These are phyloP conservation scores for Crambe crambe DNA, from an alignment of 37 sponge, comb jelly and placozoan species.

Conservation along the genomic window DNA sequence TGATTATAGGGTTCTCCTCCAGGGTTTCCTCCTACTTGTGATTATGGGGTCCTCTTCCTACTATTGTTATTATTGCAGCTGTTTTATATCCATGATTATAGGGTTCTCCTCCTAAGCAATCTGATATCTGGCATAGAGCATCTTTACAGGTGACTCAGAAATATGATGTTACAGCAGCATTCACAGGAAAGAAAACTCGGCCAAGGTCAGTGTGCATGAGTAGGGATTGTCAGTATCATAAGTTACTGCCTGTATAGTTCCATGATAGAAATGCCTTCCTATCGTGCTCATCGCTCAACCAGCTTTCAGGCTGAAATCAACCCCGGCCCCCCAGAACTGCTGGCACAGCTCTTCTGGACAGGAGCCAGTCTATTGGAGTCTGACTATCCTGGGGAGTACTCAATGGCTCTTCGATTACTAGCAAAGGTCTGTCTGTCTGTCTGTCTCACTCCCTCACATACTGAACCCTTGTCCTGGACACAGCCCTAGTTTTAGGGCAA, in stretches of 20 bases:
- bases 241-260: neutral
- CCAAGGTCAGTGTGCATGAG: neutral
- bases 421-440: slow-evolving; percentile 48
- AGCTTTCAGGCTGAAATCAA: slow-evolving; percentile 16
- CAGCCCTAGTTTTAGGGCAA: no score
- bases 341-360: slow-evolving; percentile 81
- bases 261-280: slow-evolving; percentile 33
- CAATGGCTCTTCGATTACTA: slow-evolving; percentile 65
- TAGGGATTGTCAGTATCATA: neutral
- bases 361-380: slow-evolving; percentile 68
- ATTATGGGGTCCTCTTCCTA: neutral
- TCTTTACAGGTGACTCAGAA: neutral
- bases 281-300: neutral
- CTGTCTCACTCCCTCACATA: no score
- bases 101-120: neutral
- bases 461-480: no score
- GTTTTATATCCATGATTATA: neutral
- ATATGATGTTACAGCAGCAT: neutral
- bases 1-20: neutral
- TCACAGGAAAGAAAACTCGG: neutral
- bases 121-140: neutral
- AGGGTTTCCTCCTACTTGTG: neutral
- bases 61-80: no score
- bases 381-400: slow-evolving; percentile 78
- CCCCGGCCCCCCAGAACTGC: slow-evolving; percentile 45